Conservation (phyloP, 1,140 invertebrate genomes). For the roundworm (Caenorhabditis elegans) region WBcel235 BX284605.5:8388501-8389000, state of each 20-base stretch:
- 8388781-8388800: background rate
- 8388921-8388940: no score
- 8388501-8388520: conserved; percentile 3
- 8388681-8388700: background rate
- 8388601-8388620: background rate
- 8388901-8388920: no score
- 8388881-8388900: background rate
- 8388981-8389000: background rate
- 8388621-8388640: background rate
- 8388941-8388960: no score
- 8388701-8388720: no score
- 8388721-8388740: background rate
- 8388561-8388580: background rate
- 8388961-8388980: background rate
- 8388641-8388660: conserved; percentile 14
- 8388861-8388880: background rate
- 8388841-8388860: background rate
- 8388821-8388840: background rate
- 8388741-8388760: background rate
- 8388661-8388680: background rate
- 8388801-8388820: background rate
- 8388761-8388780: background rate
- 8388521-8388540: background rate
- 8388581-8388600: background rate
- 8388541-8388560: background rate